Percentiles rank a stretch among this genome's conserved stretches.
These are phyloP conservation scores for Allophyes oxyacanthae DNA, from an alignment of 2,888 invertebrate species.

Conservation along the genomic window DNA sequence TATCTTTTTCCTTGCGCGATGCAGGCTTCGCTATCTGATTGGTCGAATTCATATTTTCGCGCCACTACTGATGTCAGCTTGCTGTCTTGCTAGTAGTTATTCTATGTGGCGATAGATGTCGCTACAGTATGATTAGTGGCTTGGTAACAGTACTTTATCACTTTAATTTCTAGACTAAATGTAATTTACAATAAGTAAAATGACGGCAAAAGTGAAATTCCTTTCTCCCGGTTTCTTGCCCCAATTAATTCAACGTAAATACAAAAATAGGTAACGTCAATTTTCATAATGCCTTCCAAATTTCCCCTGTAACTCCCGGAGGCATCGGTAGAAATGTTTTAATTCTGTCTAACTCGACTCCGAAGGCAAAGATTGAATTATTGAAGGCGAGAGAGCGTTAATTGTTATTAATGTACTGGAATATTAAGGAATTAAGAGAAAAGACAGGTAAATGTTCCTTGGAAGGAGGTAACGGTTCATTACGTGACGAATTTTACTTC, in stretches of 20 bases:
- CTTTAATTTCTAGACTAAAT: too few species aligned
- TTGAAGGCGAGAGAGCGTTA: conserved; percentile 70
- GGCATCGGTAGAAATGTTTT: conserved; percentile 61
- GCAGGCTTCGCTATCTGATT: too few species aligned
- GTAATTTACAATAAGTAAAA: too few species aligned
- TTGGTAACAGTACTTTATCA: too few species aligned
- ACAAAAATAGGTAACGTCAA: conserved; percentile 53
- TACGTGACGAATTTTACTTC: conserved; percentile 32
- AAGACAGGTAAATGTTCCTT: conserved; percentile 47
- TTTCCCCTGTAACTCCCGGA: conserved; percentile 45
- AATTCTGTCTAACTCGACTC: conserved; percentile 65
- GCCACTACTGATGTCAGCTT: too few species aligned
- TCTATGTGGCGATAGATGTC: too few species aligned
- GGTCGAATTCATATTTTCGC: too few species aligned
- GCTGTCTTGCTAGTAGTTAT: too few species aligned
- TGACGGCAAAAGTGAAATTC: conserved; percentile 18
- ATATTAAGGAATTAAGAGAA: conserved; percentile 54
- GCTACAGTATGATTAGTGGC: too few species aligned
- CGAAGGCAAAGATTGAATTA: conserved; percentile 73
- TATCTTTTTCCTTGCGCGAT: too few species aligned
- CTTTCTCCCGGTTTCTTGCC: conserved; percentile 12
- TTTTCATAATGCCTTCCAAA: conserved; percentile 49
- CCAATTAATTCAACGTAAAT: conserved; percentile 50
- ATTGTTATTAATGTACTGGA: conserved; percentile 73
- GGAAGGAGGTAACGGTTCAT: conserved; percentile 29